phyloP scores from a whole-genome alignment of 2,888 invertebrate genomes.

The Campaea margaritaria region DNA sequence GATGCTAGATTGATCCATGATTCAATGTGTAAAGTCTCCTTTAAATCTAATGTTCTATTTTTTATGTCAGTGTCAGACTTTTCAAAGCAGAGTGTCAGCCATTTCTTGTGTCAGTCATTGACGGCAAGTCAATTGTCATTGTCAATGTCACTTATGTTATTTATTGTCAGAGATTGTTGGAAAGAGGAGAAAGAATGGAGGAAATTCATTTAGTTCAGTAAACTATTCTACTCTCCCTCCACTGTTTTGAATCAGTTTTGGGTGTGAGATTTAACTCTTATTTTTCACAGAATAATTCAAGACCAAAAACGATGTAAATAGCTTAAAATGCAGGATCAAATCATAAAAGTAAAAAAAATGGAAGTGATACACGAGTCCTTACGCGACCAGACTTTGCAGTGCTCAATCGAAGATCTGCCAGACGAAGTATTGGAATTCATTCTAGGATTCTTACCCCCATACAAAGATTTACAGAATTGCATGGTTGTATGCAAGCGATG shows the following conservation, averaged over 20 bases:
- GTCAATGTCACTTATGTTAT: too few species aligned
- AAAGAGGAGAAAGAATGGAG: background rate
- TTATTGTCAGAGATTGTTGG: too few species aligned
- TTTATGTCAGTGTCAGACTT: too few species aligned
- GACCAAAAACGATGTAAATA: slow-evolving; percentile 30
- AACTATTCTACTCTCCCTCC: background rate
- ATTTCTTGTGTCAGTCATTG: too few species aligned
- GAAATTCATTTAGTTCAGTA: background rate
- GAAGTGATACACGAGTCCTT: slow-evolving; percentile 68
- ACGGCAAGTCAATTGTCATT: too few species aligned
- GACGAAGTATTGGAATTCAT: slow-evolving; percentile 98
- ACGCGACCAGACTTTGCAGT: slow-evolving; percentile 63
- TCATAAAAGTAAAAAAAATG: slow-evolving; percentile 56
- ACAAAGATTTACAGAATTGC: slow-evolving; percentile 94
- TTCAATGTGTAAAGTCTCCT: too few species aligned
- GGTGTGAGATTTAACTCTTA: slow-evolving; percentile 15
- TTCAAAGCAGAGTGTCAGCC: too few species aligned
- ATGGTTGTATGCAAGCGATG: slow-evolving; percentile 94
- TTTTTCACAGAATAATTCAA: slow-evolving; percentile 11
- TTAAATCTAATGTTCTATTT: too few species aligned
- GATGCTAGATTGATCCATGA: too few species aligned
- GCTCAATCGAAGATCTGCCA: slow-evolving; percentile 89
- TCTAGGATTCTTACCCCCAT: slow-evolving; percentile 94
- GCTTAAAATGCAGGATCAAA: slow-evolving; percentile 18
- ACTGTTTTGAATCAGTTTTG: slow-evolving; percentile 30